phyloP scores from a whole-genome alignment of 2,113 vertebrate species.

The Phylloscopus trochiloides region DNA sequence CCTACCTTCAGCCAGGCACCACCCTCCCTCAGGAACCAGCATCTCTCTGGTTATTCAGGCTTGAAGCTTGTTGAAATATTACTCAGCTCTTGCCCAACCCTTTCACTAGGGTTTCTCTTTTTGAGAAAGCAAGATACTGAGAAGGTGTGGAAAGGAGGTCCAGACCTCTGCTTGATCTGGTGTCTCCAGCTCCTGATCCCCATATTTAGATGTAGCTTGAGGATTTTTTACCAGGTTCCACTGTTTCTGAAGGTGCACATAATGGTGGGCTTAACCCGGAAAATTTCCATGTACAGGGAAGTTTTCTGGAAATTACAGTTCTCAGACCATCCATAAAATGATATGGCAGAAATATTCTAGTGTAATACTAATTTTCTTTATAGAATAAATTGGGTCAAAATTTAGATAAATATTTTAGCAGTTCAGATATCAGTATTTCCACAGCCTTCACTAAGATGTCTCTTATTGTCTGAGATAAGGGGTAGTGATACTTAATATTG shows the following conservation, averaged over 20 bases:
- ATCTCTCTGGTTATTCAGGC: not conserved
- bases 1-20: not conserved
- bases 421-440: not conserved
- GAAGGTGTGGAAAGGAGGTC: not conserved
- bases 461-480: not conserved
- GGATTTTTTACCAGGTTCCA: not conserved
- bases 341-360: not conserved
- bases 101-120: not conserved
- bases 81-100: not conserved
- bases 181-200: not conserved
- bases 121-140: not conserved
- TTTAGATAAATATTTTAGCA: not conserved
- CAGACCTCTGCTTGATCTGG: accelerated
- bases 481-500: not conserved
- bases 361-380: not conserved
- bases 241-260: accelerated
- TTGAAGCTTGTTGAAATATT: not conserved
- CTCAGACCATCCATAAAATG: not conserved
- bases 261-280: not conserved
- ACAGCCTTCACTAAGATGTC: not conserved
- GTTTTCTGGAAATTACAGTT: not conserved
- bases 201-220: not conserved
- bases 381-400: not conserved
- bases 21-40: not conserved
- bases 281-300: not conserved